Evolutionary conservation across 2,797 vertebrate genomes (phyloP), one percentile per base, ranked within the genome.

Genomic region (Acanthurus tractus): DNA sequence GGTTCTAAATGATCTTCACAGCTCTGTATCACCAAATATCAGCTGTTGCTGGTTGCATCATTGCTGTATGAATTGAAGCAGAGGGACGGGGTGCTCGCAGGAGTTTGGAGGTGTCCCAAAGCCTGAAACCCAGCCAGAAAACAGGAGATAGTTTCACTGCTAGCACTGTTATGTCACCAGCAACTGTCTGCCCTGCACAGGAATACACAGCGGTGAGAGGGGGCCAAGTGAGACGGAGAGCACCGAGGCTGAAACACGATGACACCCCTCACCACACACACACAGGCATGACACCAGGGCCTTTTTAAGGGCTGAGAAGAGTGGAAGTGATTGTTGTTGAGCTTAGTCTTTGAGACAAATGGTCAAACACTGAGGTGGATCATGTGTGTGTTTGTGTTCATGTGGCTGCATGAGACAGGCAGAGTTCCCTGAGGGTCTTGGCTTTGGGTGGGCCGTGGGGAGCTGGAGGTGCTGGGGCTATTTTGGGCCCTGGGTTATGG

Each of bases 151-250:
- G n/a, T 74, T 78, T 77, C 76, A 34, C 81, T 82, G 76, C 45
- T 25, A 40, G 74, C 8, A 2, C 57, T 86, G 90, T 94, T 92
- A 92, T 93, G 92, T 93, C 92, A 93, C 84, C 76, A 70, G 81
- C 57, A 79, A 79, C 91, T 83, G 84, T 83, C 81, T 91, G 87
- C 63, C 78, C 84, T 34, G 66, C 61, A 54, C 58, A 74, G 84
- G 88, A 89, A 93, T 85, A 79, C 54, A 77, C 69, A 73, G 78
- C 74, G 74, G 53, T 61, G 38, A 13, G 64, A 78, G 61, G 71
- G 70, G 72, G 59, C 46, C 25, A 45, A 74, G 74, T 53, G 63
- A 68, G 62, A 79, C 40, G 50, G 63, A 75, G 76, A 76, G 53
- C 76, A 80, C 77, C 70, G 69, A 49, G 63, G 54, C 68, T 66